Evolutionary conservation across 2,888 invertebrate species (phyloP).

Genomic region (Drosophila anceps): DNA sequence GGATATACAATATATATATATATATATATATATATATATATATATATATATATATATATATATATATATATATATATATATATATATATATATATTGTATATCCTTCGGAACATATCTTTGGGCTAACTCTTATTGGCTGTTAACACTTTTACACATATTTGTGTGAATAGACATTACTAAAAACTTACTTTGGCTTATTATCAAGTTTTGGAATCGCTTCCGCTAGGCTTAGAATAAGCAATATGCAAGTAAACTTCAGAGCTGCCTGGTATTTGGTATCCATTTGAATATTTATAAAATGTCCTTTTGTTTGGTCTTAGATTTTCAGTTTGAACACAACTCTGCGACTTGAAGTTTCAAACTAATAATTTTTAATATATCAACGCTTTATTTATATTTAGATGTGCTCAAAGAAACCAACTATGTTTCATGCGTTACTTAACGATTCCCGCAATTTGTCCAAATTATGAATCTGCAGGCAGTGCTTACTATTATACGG

Average conservation of each 20-base stretch:
- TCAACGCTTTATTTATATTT: slow-evolving; percentile 50
- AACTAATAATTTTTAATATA: slow-evolving; percentile 59
- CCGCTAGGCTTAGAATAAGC: slow-evolving; percentile 40
- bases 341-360: slow-evolving; percentile 27
- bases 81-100: no score
- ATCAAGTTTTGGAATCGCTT: slow-evolving; percentile 72
- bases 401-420: slow-evolving; percentile 41
- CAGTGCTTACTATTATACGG: slow-evolving; percentile 53
- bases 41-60: no score
- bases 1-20: no score
- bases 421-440: slow-evolving; percentile 38
- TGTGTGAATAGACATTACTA: not conserved
- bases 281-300: slow-evolving; percentile 43
- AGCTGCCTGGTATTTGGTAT: slow-evolving; percentile 37
- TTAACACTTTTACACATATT: not conserved
- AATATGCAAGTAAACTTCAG: slow-evolving; percentile 38
- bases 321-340: slow-evolving; percentile 6
- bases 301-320: slow-evolving; percentile 13
- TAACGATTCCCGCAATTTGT: slow-evolving; percentile 70
- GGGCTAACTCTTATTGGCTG: not conserved
- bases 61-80: no score
- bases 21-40: no score
- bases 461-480: slow-evolving; percentile 71
- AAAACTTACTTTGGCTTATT: slow-evolving; percentile 68
- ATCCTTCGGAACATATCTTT: not conserved